Evolutionary conservation across 2,113 vertebrate genomes (phyloP).

Genomic region (Cheilinus undulatus): DNA sequence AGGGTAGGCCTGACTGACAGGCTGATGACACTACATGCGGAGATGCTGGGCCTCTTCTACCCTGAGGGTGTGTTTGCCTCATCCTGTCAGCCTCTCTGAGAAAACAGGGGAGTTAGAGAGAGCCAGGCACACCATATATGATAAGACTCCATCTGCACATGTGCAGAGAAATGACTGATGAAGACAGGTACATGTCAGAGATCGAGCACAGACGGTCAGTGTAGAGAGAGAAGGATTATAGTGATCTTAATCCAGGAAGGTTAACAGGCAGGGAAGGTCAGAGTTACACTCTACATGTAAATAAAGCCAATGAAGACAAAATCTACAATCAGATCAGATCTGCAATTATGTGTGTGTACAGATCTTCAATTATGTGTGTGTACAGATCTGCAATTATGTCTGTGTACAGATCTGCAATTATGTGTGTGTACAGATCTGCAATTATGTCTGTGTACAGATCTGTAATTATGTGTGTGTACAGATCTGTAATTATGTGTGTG

Average conservation of each 20-base stretch:
- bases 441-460: too few relatives aligned
- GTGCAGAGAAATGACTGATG: conserved; percentile 38
- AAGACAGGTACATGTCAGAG: conserved; percentile 26
- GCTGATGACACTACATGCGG: conserved; percentile 82
- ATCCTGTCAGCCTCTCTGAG: conserved; percentile 74
- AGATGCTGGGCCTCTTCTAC: conserved; percentile 76
- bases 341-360: too few relatives aligned
- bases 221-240: conserved; percentile 16
- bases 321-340: too few relatives aligned
- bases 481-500: too few relatives aligned
- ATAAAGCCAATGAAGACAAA: too few relatives aligned
- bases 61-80: conserved; percentile 73
- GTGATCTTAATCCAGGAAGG: conserved; percentile 14
- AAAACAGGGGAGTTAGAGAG: conserved; percentile 53
- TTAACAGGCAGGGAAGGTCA: neutral
- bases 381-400: too few relatives aligned
- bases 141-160: too few relatives aligned
- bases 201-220: conserved; percentile 25
- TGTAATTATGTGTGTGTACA: too few relatives aligned
- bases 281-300: too few relatives aligned
- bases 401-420: too few relatives aligned
- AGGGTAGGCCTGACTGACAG: conserved; percentile 76
- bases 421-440: too few relatives aligned
- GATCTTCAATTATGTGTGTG: too few relatives aligned
- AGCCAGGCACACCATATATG: conserved; percentile 44